These are phyloP conservation scores for Pantherophis guttatus DNA, from an alignment of 2,113 vertebrate species.

Conservation along the genomic window DNA sequence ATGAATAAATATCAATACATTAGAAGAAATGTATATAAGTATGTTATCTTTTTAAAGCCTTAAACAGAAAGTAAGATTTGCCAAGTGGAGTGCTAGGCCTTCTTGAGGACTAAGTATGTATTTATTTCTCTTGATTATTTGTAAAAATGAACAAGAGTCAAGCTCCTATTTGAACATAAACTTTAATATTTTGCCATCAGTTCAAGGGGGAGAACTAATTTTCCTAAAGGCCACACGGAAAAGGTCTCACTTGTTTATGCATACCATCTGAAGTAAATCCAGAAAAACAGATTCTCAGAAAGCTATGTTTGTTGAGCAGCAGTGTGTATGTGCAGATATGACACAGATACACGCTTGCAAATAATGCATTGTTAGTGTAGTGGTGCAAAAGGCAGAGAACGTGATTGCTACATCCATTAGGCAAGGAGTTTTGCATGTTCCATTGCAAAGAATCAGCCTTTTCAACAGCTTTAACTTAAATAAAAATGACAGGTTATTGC, in stretches of 20 bases:
- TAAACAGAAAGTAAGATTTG: neutral
- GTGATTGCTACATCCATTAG: slow-evolving; percentile 63
- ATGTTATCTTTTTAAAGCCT: neutral
- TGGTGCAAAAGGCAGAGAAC: slow-evolving; percentile 41
- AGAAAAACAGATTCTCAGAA: neutral
- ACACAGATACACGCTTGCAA: neutral
- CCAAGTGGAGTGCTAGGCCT: neutral
- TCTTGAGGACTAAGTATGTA: neutral
- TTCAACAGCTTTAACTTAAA: slow-evolving; percentile 69
- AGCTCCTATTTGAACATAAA: neutral
- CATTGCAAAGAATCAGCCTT: slow-evolving; percentile 66
- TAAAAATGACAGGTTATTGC: slow-evolving; percentile 69
- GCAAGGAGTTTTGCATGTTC: slow-evolving; percentile 55
- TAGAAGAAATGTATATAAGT: neutral
- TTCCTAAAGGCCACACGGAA: neutral
- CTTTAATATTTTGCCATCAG: neutral
- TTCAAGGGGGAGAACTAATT: neutral
- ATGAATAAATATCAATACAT: neutral
- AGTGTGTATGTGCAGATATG: neutral
- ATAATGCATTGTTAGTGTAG: slow-evolving; percentile 26
- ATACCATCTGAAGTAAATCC: neutral
- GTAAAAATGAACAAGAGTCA: neutral
- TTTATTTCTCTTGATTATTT: neutral
- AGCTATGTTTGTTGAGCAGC: accelerated
- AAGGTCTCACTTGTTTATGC: neutral